Percentiles rank a stretch among this genome's conserved stretches.
These are phyloP conservation scores for Eupithecia inturbata DNA, from an alignment of 2,888 invertebrate species.

Conservation along the genomic window DNA sequence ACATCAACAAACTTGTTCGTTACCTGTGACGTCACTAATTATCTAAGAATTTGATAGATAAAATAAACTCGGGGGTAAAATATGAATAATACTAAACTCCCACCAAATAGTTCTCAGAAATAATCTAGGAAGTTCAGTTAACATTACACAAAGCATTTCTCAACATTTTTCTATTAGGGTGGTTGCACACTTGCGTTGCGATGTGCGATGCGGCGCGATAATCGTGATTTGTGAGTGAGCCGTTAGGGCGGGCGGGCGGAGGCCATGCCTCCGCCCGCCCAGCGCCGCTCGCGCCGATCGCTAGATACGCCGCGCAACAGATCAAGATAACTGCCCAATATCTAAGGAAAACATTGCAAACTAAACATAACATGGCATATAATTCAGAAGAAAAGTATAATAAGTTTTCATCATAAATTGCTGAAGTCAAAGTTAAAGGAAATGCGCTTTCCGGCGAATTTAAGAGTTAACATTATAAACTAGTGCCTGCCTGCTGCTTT, in stretches of 20 bases:
- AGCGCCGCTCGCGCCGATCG: conserved; percentile 43
- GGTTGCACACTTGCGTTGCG: conserved; percentile 27
- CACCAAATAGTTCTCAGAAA: not conserved
- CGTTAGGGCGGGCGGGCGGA: conserved; percentile 50
- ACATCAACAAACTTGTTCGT: not conserved
- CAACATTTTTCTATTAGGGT: conserved; percentile 20
- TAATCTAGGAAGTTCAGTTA: not conserved
- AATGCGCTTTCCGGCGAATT: too few relatives aligned
- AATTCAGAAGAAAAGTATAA: not conserved
- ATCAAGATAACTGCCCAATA: conserved; percentile 46
- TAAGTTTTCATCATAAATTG: not conserved
- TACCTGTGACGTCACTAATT: too few relatives aligned
- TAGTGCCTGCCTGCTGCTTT: too few relatives aligned
- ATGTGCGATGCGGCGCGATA: conserved; percentile 42
- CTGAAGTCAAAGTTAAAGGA: not conserved
- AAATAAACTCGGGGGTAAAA: not conserved
- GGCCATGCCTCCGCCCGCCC: conserved; percentile 39
- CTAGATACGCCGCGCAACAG: conserved; percentile 46
- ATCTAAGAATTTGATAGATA: not conserved
- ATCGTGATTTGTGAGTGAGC: conserved; percentile 42
- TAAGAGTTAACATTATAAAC: too few relatives aligned
- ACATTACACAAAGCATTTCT: conserved; percentile 1
- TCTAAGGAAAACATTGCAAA: conserved; percentile 13
- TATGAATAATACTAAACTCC: not conserved
- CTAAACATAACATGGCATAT: conserved; percentile 9